phyloP scores from a whole-genome alignment of 2,797 vertebrate species.

The Pipistrellus kuhlii region DNA sequence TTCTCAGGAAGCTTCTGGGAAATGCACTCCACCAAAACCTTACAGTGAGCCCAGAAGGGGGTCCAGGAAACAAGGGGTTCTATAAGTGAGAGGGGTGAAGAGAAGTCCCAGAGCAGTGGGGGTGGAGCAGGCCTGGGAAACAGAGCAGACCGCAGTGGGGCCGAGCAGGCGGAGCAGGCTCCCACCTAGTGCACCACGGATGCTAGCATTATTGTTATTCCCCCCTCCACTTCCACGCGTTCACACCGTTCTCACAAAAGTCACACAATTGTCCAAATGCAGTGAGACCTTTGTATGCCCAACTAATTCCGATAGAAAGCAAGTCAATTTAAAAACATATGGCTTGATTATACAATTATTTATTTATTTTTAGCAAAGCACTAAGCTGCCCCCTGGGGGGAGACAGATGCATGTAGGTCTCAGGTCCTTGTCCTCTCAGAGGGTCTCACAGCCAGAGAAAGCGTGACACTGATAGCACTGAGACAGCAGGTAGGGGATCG shows the following conservation, averaged over 20 bases:
- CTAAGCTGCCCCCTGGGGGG: not conserved
- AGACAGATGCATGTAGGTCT: not conserved
- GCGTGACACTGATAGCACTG: not conserved
- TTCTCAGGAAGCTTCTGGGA: not conserved
- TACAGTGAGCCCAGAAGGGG: not conserved
- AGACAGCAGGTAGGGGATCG: rapidly evolving
- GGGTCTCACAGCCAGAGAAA: not conserved
- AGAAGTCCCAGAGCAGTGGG: not conserved
- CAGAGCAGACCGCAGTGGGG: not conserved
- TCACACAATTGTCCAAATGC: not conserved
- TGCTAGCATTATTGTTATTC: not conserved
- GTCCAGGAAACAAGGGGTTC: not conserved
- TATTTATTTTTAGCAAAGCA: not conserved
- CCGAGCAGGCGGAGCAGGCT: not conserved
- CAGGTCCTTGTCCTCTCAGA: not conserved
- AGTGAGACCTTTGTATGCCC: not conserved
- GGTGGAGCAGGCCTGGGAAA: not conserved
- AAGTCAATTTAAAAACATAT: not conserved
- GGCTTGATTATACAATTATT: not conserved
- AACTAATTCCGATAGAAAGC: not conserved
- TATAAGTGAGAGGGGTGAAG: not conserved
- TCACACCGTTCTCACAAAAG: not conserved
- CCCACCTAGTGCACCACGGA: not conserved
- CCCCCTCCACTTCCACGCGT: not conserved
- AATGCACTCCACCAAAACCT: not conserved